These are phyloP conservation scores for Alfaro cultratus DNA, from an alignment of 2,797 vertebrate genomes.

Conservation along the genomic window DNA sequence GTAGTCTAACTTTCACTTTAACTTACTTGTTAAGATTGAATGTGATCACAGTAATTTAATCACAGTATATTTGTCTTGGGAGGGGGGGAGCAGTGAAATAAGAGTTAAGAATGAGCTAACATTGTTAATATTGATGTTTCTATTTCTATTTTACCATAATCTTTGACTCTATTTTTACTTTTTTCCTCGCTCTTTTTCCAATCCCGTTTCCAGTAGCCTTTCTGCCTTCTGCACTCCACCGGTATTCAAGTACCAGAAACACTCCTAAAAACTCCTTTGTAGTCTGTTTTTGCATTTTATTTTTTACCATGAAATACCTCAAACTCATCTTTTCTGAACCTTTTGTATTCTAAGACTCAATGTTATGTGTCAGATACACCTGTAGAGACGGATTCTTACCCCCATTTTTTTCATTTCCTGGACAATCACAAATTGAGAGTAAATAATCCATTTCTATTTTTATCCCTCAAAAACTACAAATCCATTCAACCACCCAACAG, in stretches of 20 bases:
- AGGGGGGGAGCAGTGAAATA: too few relatives aligned
- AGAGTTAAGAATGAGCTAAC: not conserved
- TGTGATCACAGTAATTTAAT: not conserved
- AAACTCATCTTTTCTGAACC: slow-evolving; percentile 7
- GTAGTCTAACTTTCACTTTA: not conserved
- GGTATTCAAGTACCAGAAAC: slow-evolving; percentile 21
- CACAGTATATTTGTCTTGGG: too few relatives aligned
- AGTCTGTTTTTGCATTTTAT: not conserved
- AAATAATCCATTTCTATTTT: not conserved
- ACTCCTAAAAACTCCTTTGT: rapidly evolving
- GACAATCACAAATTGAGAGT: not conserved
- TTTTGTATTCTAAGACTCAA: slow-evolving; percentile 14
- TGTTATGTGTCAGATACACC: slow-evolving; percentile 6
- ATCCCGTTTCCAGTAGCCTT: not conserved
- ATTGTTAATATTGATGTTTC: not conserved
- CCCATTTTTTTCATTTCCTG: not conserved
- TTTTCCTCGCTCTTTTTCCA: slow-evolving; percentile 4
- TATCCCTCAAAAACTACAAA: not conserved
- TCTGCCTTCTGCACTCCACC: slow-evolving; percentile 25
- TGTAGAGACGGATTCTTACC: not conserved
- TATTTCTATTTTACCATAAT: not conserved
- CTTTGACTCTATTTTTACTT: not conserved
- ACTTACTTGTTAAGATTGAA: not conserved
- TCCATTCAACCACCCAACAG: not conserved
- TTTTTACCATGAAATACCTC: slow-evolving; percentile 31